phyloP scores from a whole-genome alignment of 1,140 invertebrate genomes.

The Drosophila micromelanica region DNA sequence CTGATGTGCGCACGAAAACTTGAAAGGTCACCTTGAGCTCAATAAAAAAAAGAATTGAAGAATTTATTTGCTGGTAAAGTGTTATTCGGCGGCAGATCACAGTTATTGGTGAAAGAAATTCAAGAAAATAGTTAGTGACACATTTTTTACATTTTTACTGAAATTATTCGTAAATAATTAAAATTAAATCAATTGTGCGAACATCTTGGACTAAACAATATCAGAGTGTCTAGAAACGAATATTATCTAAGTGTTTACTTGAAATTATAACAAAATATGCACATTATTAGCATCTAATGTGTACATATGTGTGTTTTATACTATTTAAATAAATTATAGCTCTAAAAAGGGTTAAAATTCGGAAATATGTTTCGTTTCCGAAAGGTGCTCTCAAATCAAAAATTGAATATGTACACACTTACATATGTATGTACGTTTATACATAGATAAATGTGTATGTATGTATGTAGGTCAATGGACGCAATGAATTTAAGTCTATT shows the following conservation, averaged over 20 bases:
- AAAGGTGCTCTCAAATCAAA: not conserved
- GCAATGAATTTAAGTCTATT: slow-evolving; percentile 24
- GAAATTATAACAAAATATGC: slow-evolving; percentile 3
- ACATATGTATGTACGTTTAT: not conserved
- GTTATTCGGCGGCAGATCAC: slow-evolving; percentile 13
- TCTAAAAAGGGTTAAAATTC: not conserved
- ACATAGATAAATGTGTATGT: slow-evolving; percentile 7
- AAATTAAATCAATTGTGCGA: not conserved
- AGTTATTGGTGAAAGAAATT: slow-evolving; percentile 47
- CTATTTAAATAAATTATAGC: not conserved
- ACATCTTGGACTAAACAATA: not conserved
- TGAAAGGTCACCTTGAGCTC: slow-evolving; percentile 78
- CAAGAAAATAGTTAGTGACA: slow-evolving; percentile 48
- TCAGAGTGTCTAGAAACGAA: slow-evolving; percentile 4
- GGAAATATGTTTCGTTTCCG: not conserved
- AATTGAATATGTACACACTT: not conserved
- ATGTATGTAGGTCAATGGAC: slow-evolving; percentile 50
- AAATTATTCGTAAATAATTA: slow-evolving; percentile 7
- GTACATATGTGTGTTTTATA: slow-evolving; percentile 3
- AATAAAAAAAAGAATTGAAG: slow-evolving; percentile 57
- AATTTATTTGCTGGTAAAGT: slow-evolving; percentile 73
- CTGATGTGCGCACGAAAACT: slow-evolving; percentile 70
- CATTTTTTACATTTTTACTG: slow-evolving; percentile 1
- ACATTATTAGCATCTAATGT: not conserved
- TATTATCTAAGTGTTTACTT: slow-evolving; percentile 45